Base-by-base conservation (phyloP, 1,140 invertebrate species). In the Xylocopa sonorina region DNA sequence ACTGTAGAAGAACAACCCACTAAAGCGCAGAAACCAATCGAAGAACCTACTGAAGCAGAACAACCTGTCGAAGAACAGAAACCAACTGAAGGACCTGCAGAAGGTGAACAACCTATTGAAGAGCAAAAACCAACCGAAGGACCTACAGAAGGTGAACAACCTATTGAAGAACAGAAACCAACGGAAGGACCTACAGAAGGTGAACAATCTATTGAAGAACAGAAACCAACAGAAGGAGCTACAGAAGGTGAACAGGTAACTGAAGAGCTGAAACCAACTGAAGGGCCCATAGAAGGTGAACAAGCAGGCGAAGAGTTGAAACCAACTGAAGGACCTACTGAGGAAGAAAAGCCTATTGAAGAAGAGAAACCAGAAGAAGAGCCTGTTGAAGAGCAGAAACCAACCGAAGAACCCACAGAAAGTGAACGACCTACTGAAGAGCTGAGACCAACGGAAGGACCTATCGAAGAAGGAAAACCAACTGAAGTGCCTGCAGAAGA, bases 391-490 rank as follows among this genome's bases (percentile, higher is more conserved):
- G 68, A 80, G 62, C 78, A 85, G 34, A 67, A 62, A 14, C 72
- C 60, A 57, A 80, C 80, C 1, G 75, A 86, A 75, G 68, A 53
- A 41, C 58, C 58, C 24, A 2, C 1, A 51, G 12, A 68, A 68
- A 82, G 81, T 60, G 77, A 78, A 81, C 62, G 48, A 63, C 38
- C 88, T 64, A 43, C 51, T 46, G 76, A 78, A n/a, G 84, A 88
- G 83, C 58, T 50, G 2, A 77, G 72, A 79, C n/a, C 73, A n/a
- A 77, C 75, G 41, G 81, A 85, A 57, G 46, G 62, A 60, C 60
- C 82, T 21, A 38, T 6, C 0, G 78, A 82, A 43, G 64, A 73
- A 72, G 74, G 69, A 48, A 48, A 71, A 24, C 32, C 72, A 48
- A 38, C 12, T 6, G 73, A 87, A 74, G 60, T 66, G 27, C 34